Conservation (phyloP, 2,888 invertebrate species). For the Monochamus alternatus region DNA sequence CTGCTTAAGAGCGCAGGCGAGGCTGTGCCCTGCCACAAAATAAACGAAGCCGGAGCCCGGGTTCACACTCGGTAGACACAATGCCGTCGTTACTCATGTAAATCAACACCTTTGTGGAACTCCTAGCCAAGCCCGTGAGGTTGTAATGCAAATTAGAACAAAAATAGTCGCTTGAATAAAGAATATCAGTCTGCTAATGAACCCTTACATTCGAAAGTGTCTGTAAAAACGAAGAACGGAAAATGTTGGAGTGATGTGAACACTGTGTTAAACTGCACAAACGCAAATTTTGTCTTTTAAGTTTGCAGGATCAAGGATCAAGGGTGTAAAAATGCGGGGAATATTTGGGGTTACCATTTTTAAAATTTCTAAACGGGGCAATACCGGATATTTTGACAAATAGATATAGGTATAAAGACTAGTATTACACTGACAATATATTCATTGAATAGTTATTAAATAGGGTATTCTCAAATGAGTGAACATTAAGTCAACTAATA, state of each 20-base stretch:
- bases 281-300: no score
- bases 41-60: slow-evolving; percentile 1
- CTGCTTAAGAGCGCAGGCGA: not conserved
- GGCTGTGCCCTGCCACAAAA: slow-evolving; percentile 14
- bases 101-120: slow-evolving; percentile 31
- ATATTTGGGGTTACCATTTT: no score
- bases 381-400: no score
- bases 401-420: no score
- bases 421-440: no score
- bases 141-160: slow-evolving; percentile 27
- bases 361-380: no score
- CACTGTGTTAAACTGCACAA: no score
- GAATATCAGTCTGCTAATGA: not conserved
- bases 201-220: not conserved
- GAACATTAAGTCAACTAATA: no score
- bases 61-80: slow-evolving; percentile 24
- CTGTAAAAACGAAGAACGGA: not conserved
- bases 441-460: no score
- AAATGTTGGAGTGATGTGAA: not conserved
- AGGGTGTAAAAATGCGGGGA: no score
- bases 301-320: no score
- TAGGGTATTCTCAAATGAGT: no score
- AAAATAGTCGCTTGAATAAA: not conserved
- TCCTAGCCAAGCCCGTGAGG: slow-evolving; percentile 16
- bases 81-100: slow-evolving; percentile 32